Percentiles rank a stretch among this genome's conserved stretches.
phyloP scores from a whole-genome alignment of 2,113 vertebrate species.

The pig (Sus scrofa) region DNA sequence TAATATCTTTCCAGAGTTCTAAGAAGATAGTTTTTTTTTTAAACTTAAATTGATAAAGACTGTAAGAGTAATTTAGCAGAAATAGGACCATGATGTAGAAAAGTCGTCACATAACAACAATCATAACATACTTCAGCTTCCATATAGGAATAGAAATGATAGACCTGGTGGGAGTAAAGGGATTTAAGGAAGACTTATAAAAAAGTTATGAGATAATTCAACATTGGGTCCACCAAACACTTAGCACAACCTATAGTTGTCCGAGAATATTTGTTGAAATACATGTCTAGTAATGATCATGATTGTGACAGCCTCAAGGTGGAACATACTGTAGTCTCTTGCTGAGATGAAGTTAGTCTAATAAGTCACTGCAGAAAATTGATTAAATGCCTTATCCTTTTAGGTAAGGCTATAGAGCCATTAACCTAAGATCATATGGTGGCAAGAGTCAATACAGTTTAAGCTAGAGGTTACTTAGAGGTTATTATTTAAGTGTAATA shows the following conservation, averaged over 20 bases:
- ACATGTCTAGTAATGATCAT: neutral
- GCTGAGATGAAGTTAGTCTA: neutral
- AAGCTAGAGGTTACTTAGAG: conserved; percentile 18
- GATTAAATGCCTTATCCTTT: neutral
- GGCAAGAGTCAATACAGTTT: neutral
- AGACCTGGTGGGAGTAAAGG: neutral
- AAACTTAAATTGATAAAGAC: conserved; percentile 25
- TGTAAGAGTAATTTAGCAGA: conserved; percentile 26
- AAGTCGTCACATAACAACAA: neutral
- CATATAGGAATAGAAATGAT: neutral
- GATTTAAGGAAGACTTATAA: neutral
- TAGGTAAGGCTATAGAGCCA: neutral
- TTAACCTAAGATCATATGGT: neutral
- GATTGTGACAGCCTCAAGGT: neutral
- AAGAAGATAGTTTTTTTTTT: neutral
- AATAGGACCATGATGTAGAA: conserved; percentile 30
- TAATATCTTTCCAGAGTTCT: conserved; percentile 45
- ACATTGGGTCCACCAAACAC: neutral
- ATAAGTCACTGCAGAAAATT: conserved; percentile 39
- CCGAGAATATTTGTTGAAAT: neutral
- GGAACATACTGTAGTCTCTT: neutral
- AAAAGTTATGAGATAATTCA: neutral
- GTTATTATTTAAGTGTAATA: neutral
- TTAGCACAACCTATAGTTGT: neutral
- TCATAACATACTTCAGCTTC: neutral